Base-by-base conservation (phyloP, 1,140 invertebrate genomes). In the Epicauta chinensis region DNA sequence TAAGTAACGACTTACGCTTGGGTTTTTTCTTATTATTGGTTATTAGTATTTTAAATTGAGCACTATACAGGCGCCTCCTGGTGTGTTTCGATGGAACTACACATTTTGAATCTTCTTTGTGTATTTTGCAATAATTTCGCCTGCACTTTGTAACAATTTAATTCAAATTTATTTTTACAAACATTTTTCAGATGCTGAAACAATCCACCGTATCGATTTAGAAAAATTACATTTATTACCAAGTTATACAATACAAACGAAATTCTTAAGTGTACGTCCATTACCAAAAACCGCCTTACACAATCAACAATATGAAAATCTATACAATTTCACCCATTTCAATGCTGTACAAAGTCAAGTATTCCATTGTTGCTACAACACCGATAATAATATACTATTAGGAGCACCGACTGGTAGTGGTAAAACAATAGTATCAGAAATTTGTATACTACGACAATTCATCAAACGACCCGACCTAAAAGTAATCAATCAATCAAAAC, bases 341-440 rank as follows among this genome's bases (percentile, higher is more conserved):
- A 99, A 99, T 76, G 93, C 97, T 1, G 94, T 99, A 63, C 97
- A 99, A 73, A 98, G 96, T 3, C 97, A 99, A 75, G 89, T 98
- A 35, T 99, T 99, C 71, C 93, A 98, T 71, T 89, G 89, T 55
- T 74, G 98, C 0, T 99, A 97, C 72, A 87, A 98, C 69, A 95
- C 92, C 0, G 93, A 99, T 66, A 81, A 85, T 55, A 99, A 98
- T 71, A 86, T 97, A 2, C 73, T 99, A 1, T 73, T 99, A 9
- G 97, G 97, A 2, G 97, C 97, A 1, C 97, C 97, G 0, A 99
- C 97, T 3, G 96, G 96, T 3, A 98, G 95, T 0, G 97, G 97
- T 38, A 99, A 99, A 78, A 99, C 97, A 0, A 93, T 98, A 45
- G 93, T 90, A 7, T 97, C 97, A 0, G 97, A 99, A 75, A 83